phyloP scores from a whole-genome alignment of 2,888 invertebrate species.

The Acronicta leporina region DNA sequence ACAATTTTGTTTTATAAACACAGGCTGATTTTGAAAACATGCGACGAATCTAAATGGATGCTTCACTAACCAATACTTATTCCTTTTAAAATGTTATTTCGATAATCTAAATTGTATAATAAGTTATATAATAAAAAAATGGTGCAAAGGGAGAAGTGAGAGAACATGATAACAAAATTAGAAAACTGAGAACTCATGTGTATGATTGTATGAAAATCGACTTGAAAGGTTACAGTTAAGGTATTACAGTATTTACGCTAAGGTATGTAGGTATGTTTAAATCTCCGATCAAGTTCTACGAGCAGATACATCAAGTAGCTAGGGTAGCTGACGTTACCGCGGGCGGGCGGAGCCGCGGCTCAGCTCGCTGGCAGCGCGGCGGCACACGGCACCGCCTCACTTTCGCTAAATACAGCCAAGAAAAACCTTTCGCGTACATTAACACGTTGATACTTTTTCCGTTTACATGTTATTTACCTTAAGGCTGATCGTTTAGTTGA shows the following conservation, averaged over 20 bases:
- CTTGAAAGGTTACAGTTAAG: conserved; percentile 41
- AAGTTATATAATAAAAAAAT: too few species aligned
- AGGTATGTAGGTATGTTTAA: conserved; percentile 47
- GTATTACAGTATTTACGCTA: conserved; percentile 41
- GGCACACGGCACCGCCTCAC: conserved; percentile 41
- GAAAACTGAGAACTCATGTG: conserved; percentile 29
- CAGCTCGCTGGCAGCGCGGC: background rate
- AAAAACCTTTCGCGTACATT: conserved; percentile 39
- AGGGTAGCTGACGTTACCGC: conserved; percentile 51
- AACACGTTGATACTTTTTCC: conserved; percentile 47
- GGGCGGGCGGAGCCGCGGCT: too few species aligned
- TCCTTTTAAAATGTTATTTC: too few species aligned
- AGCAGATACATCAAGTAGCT: conserved; percentile 67
- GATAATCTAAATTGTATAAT: too few species aligned
- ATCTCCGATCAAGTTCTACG: conserved; percentile 59
- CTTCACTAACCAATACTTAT: too few species aligned
- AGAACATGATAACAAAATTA: conserved; percentile 26
- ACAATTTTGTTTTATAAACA: conserved; percentile 20
- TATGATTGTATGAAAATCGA: conserved; percentile 39
- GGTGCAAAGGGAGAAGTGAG: too few species aligned
- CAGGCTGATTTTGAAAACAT: too few species aligned
- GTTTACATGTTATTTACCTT: conserved; percentile 48
- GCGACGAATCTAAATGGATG: too few species aligned
- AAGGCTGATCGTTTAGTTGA: too few species aligned
- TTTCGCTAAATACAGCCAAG: conserved; percentile 23